Conservation (phyloP, 2,113 vertebrate species). For the Xenus cinereus region DNA sequence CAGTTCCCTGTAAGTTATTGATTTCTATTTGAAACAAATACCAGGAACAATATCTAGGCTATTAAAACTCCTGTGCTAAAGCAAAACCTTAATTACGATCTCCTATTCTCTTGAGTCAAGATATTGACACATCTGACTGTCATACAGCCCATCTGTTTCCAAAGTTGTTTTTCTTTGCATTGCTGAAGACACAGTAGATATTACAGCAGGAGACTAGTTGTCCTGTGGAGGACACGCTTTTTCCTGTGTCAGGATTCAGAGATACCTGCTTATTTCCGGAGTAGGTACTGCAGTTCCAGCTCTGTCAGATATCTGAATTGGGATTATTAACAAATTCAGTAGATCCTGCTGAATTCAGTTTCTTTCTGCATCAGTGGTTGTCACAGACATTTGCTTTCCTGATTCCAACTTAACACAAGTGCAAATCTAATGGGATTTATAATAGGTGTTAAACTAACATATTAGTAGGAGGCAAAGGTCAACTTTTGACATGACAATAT, state of each 20-base stretch:
- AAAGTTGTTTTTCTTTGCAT: background rate
- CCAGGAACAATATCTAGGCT: background rate
- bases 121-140: background rate
- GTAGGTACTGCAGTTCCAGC: background rate
- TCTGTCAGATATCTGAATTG: background rate
- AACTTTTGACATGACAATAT: background rate
- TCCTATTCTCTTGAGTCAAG: background rate
- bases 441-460: background rate
- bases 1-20: background rate
- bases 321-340: background rate
- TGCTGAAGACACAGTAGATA: background rate
- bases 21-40: constrained; percentile 28
- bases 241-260: background rate
- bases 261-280: background rate
- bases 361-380: background rate
- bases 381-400: background rate
- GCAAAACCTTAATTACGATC: constrained; percentile 21
- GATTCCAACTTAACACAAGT: background rate
- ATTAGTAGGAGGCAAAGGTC: background rate
- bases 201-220: background rate
- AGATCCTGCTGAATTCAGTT: background rate
- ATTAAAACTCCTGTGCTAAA: background rate
- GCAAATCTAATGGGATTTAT: background rate
- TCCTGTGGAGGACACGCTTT: background rate
- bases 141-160: background rate